Base-by-base conservation (phyloP, 1,140 invertebrate species). In the Danaus plexippus region DNA sequence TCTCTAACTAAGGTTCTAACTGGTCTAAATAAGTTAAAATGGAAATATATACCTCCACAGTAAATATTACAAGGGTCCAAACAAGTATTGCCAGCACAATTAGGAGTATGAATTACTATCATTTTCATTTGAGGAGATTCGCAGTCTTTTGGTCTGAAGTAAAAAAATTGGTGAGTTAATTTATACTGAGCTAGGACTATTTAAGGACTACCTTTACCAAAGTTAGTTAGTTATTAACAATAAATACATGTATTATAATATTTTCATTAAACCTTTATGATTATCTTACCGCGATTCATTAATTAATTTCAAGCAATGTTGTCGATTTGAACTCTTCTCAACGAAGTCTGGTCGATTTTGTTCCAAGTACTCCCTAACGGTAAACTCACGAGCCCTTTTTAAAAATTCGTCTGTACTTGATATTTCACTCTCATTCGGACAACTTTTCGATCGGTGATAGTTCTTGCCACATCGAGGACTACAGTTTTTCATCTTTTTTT, bases 301-400 rank as follows among this genome's bases (percentile, higher is more conserved):
- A 4, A 86, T 70, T 12, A 73, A 57, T 57, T 76, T 85, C 46
- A 88, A 64, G 44, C 73, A 80, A 50, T 76, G 67, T 57, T 81
- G 81, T 9, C 87, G 72, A 7, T 69, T 61, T 8, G 73, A 65
- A 44, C 69, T 66, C 11, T 75, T 77, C 44, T 75, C 64, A 10
- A 87, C 67, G 58, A 88, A 88, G 52, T 85, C 77, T 9, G 87
- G 87, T 7, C 84, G 70, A 56, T 87, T 87, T 54, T 60, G 75
- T 42, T 82, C 80, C 56, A 88, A 77, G 65, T 86, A 87, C 41
- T 88, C 82, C 46, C 75, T 67, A 0, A 88, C 74, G 1, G 85
- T 80, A 11, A 64, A 75, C 2, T 54, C 60, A 46, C 78, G 71
- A 22, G 69, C 44, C 18, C 69, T 73, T 43, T 60, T 69, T 0